These are phyloP conservation scores for Fukomys damarensis DNA, from an alignment of 2,113 vertebrate genomes.

Conservation along the genomic window DNA sequence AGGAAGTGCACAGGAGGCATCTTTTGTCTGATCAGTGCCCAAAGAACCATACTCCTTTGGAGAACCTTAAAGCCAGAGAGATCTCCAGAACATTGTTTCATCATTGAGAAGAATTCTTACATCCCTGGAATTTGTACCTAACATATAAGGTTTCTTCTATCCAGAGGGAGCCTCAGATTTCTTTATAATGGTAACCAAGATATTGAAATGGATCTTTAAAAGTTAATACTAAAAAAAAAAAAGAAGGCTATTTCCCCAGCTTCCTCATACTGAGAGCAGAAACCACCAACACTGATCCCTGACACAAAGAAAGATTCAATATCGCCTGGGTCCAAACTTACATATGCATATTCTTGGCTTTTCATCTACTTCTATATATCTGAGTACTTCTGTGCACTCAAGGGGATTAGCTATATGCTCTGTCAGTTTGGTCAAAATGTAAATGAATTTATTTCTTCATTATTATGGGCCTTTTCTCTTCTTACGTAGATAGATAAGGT, in stretches of 20 bases:
- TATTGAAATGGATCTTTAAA: not conserved
- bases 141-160: not conserved
- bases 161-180: not conserved
- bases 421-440: not conserved
- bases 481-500: no score
- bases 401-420: not conserved
- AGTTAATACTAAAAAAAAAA: not conserved
- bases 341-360: not conserved
- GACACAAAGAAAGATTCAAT: not conserved
- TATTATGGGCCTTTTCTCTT: not conserved
- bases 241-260: not conserved
- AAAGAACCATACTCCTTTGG: not conserved
- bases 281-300: not conserved
- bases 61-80: not conserved
- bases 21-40: not conserved
- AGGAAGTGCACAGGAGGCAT: not conserved
- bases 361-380: not conserved
- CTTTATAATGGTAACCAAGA: not conserved
- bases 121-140: not conserved
- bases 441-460: not conserved
- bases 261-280: not conserved
- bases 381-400: not conserved
- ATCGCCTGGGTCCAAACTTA: not conserved
- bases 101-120: not conserved
- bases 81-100: not conserved